phyloP scores from a whole-genome alignment of 2,797 vertebrate genomes.

The Haliaeetus vocifer region DNA sequence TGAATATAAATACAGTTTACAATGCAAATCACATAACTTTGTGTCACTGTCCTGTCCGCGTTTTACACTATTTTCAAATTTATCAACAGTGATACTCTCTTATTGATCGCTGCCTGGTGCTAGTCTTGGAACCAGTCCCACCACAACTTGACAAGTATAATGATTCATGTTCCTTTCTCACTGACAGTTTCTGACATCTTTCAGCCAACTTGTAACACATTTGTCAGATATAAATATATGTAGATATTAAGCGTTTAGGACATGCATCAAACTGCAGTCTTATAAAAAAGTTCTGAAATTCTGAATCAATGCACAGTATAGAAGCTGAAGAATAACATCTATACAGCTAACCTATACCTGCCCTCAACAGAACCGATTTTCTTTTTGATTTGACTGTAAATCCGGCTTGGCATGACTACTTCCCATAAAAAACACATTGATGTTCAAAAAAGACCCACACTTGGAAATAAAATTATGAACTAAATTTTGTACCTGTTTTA shows the following conservation, averaged over 20 bases:
- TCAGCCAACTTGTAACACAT: not conserved
- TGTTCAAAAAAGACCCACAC: not conserved
- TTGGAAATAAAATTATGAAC: not conserved
- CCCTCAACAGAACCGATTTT: not conserved
- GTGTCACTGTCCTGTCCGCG: not conserved
- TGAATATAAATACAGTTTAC: not conserved
- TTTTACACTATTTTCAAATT: not conserved
- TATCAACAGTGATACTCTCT: not conserved
- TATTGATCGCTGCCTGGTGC: not conserved
- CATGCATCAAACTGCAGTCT: not conserved
- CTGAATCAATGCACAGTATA: not conserved
- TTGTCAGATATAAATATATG: not conserved
- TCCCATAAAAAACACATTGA: not conserved
- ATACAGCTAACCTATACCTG: not conserved
- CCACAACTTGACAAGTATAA: not conserved
- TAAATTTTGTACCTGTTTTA: not conserved
- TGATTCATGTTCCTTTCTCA: not conserved
- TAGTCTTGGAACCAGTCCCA: not conserved
- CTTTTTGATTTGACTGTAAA: not conserved
- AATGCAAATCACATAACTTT: not conserved
- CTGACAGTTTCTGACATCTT: not conserved
- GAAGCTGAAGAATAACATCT: not conserved
- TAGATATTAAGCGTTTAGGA: not conserved
- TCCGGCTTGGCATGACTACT: not conserved
- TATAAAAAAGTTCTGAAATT: not conserved